Evolutionary conservation across 2,797 vertebrate species (phyloP).

Genomic region (Clarias platycephalus): DNA sequence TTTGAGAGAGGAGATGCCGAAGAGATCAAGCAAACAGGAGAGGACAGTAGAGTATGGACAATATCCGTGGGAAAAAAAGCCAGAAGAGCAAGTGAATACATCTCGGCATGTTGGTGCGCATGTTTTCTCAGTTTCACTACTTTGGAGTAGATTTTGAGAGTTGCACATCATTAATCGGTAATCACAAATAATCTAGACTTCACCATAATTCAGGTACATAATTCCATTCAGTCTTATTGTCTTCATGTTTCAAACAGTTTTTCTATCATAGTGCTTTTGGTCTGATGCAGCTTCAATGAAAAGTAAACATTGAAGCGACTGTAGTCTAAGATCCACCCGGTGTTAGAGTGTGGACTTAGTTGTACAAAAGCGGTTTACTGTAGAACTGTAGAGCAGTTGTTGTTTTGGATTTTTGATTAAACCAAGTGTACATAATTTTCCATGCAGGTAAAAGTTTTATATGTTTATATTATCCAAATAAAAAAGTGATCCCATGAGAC

Average conservation of each 20-base stretch:
- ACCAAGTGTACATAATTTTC: constrained; percentile 55
- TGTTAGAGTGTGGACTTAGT: constrained; percentile 26
- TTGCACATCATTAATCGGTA: constrained; percentile 31
- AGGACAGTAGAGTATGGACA: constrained; percentile 34
- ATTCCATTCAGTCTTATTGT: constrained; percentile 19
- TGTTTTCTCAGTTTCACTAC: constrained; percentile 29
- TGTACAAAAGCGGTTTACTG: constrained; percentile 38
- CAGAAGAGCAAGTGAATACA: constrained; percentile 20
- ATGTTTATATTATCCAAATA: constrained; percentile 49
- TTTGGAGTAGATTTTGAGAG: constrained; percentile 15
- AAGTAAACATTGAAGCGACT: constrained; percentile 28
- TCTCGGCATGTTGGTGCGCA: constrained; percentile 21
- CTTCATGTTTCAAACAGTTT: constrained; percentile 19
- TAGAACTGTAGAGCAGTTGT: constrained; percentile 48
- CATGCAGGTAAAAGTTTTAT: constrained; percentile 44
- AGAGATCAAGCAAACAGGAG: constrained; percentile 22
- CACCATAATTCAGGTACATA: constrained; percentile 28
- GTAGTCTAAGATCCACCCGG: constrained; percentile 21
- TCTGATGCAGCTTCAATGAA: constrained; percentile 34
- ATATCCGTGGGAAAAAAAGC: constrained; percentile 13
- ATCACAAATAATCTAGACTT: constrained; percentile 20
- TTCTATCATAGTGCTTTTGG: constrained; percentile 31
- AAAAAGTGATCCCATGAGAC: constrained; percentile 39
- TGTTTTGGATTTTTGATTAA: constrained; percentile 40
- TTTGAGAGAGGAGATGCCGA: background rate